phyloP scores from a whole-genome alignment of 2,888 invertebrate genomes.

The Melanotus villosus region DNA sequence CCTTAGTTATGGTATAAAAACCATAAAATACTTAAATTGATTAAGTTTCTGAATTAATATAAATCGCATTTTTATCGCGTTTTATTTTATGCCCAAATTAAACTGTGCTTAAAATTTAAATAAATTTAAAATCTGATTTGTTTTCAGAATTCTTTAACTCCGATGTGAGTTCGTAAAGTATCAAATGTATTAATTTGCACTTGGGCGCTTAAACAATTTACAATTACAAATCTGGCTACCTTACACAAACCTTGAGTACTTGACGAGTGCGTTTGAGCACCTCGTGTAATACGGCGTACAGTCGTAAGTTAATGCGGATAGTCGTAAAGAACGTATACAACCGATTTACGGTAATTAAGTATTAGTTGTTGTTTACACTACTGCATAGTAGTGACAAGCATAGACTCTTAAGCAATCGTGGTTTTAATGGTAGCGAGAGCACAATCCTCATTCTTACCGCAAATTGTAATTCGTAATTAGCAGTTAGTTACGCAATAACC shows the following conservation, averaged over 20 bases:
- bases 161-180: not conserved
- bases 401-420: constrained; percentile 40
- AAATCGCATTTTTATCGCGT: too few species aligned
- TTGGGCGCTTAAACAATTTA: not conserved
- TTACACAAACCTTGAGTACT: constrained; percentile 9
- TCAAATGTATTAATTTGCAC: not conserved
- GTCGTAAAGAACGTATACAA: constrained; percentile 60
- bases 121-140: too few species aligned
- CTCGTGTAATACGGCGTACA: constrained; percentile 55
- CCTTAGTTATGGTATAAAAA: too few species aligned
- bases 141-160: too few species aligned
- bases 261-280: constrained; percentile 34
- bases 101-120: too few species aligned
- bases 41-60: too few species aligned
- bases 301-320: constrained; percentile 61
- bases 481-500: constrained; percentile 41
- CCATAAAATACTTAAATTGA: too few species aligned
- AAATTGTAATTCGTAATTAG: constrained; percentile 41
- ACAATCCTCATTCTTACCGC: constrained; percentile 37
- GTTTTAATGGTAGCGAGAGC: constrained; percentile 38
- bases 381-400: constrained; percentile 41
- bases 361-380: constrained; percentile 56
- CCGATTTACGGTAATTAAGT: constrained; percentile 61
- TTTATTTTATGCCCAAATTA: too few species aligned
- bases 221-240: constrained; percentile 17